Base-by-base conservation (phyloP, 2,113 vertebrate species). In the Thymallus thymallus region DNA sequence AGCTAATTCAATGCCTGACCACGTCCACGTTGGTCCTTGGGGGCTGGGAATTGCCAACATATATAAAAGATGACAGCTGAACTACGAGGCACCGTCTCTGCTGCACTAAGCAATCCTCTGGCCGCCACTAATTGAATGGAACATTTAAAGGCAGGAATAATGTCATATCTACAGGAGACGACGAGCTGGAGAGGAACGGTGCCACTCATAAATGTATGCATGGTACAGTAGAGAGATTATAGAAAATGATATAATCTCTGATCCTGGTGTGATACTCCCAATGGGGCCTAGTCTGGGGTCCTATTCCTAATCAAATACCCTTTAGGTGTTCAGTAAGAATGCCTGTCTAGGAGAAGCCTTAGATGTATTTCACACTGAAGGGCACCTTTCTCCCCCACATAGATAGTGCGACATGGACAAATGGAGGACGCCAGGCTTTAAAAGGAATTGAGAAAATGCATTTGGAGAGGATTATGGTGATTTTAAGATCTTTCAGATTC, bases 391-490 rank as follows among this genome's bases (percentile, higher is more conserved):
- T 81, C 82, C 62, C 58, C 82, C 77, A 85, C 74, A 83, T 61
- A 78, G 76, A 64, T 77, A 76, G 75, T 74, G 71, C 85, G 78
- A 88, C 80, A 76, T 64, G 10, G 76, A 84, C 75, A 68, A 46
- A 68, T 41, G 66, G 66, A 46, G 66, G 12, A 45, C 22, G 66
- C 9, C 6, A 4, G n/a, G 64, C 29, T 66, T 83, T 78, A 72
- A 78, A 82, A 80, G 80, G 73, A 20, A 64, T n/a, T 78, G 71
- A 61, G 56, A 80, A 78, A 78, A 74, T 48, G 74, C 76, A 56
- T 71, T 41, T 84, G 71, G 65, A 83, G 56, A 75, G 77, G 82
- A 85, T 89, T 88, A 87, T 79, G 76, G 77, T 86, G 85, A 89
- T 90, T 90, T 87, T 87, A 83, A 84, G 84, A 82, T 68, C 76